Evolutionary conservation across 2,113 vertebrate species (phyloP).

Genomic region (Dendrocopos noguchii): DNA sequence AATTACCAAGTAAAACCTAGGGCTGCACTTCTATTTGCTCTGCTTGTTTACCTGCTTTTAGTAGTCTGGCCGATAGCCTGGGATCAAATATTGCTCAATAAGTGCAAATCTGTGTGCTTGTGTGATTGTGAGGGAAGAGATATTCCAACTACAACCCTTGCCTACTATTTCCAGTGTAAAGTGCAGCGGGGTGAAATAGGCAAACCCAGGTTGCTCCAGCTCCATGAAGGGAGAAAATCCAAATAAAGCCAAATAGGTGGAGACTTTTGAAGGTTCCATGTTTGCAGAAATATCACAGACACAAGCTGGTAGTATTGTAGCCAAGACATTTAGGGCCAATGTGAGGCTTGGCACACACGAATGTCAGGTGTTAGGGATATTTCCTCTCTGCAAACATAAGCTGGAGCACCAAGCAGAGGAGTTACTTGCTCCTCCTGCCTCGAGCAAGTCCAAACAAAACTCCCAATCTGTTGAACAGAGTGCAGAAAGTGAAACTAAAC

Average conservation of each 20-base stretch:
- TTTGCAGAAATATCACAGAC: not conserved
- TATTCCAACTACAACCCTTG: not conserved
- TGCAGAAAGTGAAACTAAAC: not conserved
- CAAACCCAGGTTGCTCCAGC: not conserved
- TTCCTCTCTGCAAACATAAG: not conserved
- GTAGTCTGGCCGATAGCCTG: not conserved
- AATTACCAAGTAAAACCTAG: not conserved
- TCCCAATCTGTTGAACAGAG: not conserved
- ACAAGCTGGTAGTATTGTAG: not conserved
- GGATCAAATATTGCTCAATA: not conserved
- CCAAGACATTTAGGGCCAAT: not conserved
- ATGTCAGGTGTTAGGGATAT: not conserved
- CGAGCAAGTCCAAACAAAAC: conserved; percentile 37
- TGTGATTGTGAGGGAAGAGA: not conserved
- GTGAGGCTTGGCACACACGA: not conserved
- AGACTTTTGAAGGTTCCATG: not conserved
- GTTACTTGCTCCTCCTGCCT: not conserved
- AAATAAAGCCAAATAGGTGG: not conserved
- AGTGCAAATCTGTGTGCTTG: not conserved
- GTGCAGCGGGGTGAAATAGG: not conserved
- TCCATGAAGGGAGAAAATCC: not conserved
- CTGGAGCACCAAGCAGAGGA: conserved; percentile 3
- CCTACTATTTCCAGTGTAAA: not conserved
- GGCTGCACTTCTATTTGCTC: not conserved
- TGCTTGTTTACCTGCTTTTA: not conserved